Percentiles rank a stretch among this genome's conserved stretches.
phyloP scores from a whole-genome alignment of 2,888 invertebrate species.

The Oithona nana region DNA sequence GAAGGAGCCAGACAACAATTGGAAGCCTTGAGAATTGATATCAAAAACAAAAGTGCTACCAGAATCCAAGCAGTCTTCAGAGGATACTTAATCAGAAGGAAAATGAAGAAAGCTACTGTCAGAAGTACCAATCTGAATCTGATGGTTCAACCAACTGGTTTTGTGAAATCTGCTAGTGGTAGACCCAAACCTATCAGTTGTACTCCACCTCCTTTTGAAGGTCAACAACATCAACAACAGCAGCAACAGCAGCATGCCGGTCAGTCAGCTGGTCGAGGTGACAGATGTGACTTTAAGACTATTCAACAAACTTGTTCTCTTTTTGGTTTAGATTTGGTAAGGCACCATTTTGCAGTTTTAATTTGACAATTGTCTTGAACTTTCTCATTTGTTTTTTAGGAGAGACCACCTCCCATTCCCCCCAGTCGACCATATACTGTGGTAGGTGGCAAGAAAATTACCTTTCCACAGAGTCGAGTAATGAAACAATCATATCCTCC shows the following conservation, averaged over 20 bases:
- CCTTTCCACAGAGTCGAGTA: conserved; percentile 74
- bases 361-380: conserved; percentile 9
- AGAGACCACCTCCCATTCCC: conserved; percentile 76
- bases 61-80: conserved; percentile 65
- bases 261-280: too few species aligned
- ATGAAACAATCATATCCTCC: conserved; percentile 80
- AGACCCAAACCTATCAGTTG: conserved; percentile 76
- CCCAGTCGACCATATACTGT: conserved; percentile 77
- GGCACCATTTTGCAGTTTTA: conserved; percentile 20
- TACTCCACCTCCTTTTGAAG: conserved; percentile 45
- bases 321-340: conserved; percentile 68
- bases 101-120: not conserved
- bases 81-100: conserved; percentile 36
- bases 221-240: too few species aligned
- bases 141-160: not conserved
- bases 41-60: conserved; percentile 58
- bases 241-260: too few species aligned
- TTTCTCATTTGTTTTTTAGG: conserved; percentile 35
- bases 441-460: conserved; percentile 66
- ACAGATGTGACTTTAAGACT: conserved; percentile 68
- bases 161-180: conserved; percentile 34
- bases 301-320: conserved; percentile 76
- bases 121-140: not conserved
- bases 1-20: conserved; percentile 78
- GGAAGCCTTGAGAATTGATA: conserved; percentile 57